Base-by-base conservation (phyloP, 2,113 vertebrate genomes). In the Trematocara nigrifrons region DNA sequence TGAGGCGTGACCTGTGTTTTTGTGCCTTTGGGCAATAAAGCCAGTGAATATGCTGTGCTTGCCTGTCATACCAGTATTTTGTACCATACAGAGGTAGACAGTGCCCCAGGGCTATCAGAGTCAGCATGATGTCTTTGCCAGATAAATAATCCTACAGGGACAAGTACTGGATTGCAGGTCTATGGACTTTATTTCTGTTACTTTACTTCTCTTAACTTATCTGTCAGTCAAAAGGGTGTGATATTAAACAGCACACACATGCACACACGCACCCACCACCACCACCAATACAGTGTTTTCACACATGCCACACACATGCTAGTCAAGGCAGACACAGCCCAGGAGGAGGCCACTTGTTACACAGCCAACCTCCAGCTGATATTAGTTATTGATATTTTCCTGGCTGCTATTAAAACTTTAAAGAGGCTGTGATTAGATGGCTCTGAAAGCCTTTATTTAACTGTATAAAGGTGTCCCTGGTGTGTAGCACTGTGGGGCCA, bases 311-410 rank as follows among this genome's bases (percentile, higher is more conserved):
- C 26, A 47, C 85, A 89, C 42, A 51, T 52, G 91, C 91, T 91
- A 93, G 84, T 52, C 38, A n/a, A 79, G 88, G 83, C 79, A 20
- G 84, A 91, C 79, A 33, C 35, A 80, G 69, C 88, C 42, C 86
- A 87, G 86, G 83, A 81, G 78, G 89, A 84, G 89, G 90, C 82
- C 85, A 86, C 51, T 66, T 82, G 56, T 80, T 85, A 88, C 89
- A 51, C 80, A 85, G 80, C 71, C 74, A 86, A 64, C 51, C 80
- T 90, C 90, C 93, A 94, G 89, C 89, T 95, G 93, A 95, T 95
- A 94, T 94, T 91, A 95, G 89, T 96, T 94, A 94, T 95, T 90
- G 29, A 94, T 95, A 95, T 91, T 95, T 94, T 89, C 95, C 87
- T 87, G 80, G 52, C 56, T 81, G 64, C 77, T 54, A 91, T 95